Conservation (phyloP, 2,113 vertebrate species). For the Peromyscus polionotus region DNA sequence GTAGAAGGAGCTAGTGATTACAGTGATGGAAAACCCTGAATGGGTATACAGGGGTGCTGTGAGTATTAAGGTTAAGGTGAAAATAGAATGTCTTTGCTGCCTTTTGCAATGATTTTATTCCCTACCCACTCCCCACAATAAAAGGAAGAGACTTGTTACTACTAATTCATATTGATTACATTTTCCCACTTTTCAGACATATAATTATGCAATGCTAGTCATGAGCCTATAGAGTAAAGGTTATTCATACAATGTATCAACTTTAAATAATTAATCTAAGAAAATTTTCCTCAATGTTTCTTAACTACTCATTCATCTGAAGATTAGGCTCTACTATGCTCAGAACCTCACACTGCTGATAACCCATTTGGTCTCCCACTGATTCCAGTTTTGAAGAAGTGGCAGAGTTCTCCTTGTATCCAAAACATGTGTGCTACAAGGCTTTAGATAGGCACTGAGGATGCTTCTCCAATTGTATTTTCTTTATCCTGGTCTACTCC, state of each 20-base stretch:
- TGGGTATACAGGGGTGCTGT: too few relatives aligned
- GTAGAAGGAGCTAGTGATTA: too few relatives aligned
- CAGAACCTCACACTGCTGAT: not conserved
- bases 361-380: not conserved
- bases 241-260: not conserved
- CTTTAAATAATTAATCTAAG: not conserved
- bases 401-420: not conserved
- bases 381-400: not conserved
- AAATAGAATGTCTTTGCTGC: not conserved
- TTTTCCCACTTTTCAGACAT: not conserved
- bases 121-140: not conserved
- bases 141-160: not conserved
- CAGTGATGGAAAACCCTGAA: too few relatives aligned
- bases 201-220: not conserved
- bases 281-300: not conserved
- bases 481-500: not conserved
- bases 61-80: not conserved
- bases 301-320: not conserved
- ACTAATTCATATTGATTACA: not conserved
- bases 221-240: not conserved
- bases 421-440: not conserved
- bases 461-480: not conserved
- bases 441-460: not conserved
- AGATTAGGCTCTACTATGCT: not conserved
- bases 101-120: not conserved